Evolutionary conservation across 2,113 vertebrate genomes (phyloP), one percentile per base, ranked within the genome.

Genomic region (Engystomops pustulosus): DNA sequence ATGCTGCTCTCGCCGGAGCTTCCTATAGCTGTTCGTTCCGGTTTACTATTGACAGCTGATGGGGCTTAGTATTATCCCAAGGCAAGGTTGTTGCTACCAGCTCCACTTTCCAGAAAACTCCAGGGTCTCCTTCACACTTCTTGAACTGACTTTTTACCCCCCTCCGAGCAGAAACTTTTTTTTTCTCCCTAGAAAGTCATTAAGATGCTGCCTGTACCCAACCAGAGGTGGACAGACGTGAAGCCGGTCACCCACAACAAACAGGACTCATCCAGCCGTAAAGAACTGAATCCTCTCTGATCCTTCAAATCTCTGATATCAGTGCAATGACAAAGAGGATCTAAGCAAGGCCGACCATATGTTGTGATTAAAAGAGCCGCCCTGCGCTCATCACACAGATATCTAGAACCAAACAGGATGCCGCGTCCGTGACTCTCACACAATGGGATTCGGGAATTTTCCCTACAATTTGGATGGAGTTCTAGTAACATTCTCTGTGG

Each of bases 261-360:
- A 30, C 41, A 23, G 62, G 32, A 7, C 65, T 58, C 55, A 79
- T 70, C 83, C 62, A 53, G 30, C 58, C 41, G 45, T 55, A 68
- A 70, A 41, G 74, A 30, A 53, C 45, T 15, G 34, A 85, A 78
- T 85, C 83, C 75, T 41, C 51, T 78, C 75, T 85, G 83, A 85
- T 85, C 83, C 75, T 51, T 23, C 75, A 85, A 79, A 85, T 85
- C 83, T 79, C 74, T 45, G 62, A 55, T 70, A 79, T 79, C 83
- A 70, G 32, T n/a, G 60, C 82, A 84, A 77, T 38, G 72, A 83
- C 71, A 83, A 65, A 78, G 74, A 44, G 71, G 83, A 85, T 85
- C 74, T 70, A 65, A 5, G 45, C 47, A 36, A 44, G 45, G n/a
- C 65, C 55, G 20, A 34, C 74, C 83, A 79, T 85, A 85, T 85